A percentile compares a stretch with the other conserved stretches of the same genome.
Conservation (phyloP, 2,113 vertebrate genomes). For the Actinemys pallida region DNA sequence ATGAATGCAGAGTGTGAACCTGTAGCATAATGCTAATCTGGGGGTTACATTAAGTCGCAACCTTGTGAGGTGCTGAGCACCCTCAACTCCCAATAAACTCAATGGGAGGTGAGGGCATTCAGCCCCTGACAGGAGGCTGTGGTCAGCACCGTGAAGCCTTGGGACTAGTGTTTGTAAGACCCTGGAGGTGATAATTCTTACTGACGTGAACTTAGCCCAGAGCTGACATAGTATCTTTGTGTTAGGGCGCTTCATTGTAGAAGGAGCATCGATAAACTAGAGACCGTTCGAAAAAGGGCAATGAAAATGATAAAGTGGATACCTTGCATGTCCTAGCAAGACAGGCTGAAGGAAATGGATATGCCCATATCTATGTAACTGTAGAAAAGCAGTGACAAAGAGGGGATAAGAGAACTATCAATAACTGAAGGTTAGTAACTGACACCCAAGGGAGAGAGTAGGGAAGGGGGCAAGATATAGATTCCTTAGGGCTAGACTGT, state of each 20-base stretch:
- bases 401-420: not conserved
- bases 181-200: conserved; percentile 3
- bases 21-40: not conserved
- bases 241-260: conserved; percentile 37
- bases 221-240: conserved; percentile 33
- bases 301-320: conserved; percentile 68
- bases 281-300: conserved; percentile 38
- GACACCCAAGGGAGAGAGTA: not conserved
- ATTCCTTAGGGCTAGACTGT: not conserved
- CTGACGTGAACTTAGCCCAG: conserved; percentile 15
- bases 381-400: conserved; percentile 29
- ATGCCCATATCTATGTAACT: not conserved
- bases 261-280: conserved; percentile 54
- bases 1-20: not conserved
- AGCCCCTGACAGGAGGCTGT: not conserved
- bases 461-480: not conserved
- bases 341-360: conserved; percentile 30
- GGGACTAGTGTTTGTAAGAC: not conserved
- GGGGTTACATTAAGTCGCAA: not conserved
- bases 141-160: not conserved
- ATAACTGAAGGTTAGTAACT: conserved; percentile 20
- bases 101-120: rapidly evolving
- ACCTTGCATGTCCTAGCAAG: conserved; percentile 33
- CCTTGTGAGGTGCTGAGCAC: not conserved
- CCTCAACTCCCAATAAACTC: not conserved